Evolutionary conservation across 2,888 invertebrate species (phyloP), one percentile per base, ranked within the genome.

Genomic region (Girardia tigrina): DNA sequence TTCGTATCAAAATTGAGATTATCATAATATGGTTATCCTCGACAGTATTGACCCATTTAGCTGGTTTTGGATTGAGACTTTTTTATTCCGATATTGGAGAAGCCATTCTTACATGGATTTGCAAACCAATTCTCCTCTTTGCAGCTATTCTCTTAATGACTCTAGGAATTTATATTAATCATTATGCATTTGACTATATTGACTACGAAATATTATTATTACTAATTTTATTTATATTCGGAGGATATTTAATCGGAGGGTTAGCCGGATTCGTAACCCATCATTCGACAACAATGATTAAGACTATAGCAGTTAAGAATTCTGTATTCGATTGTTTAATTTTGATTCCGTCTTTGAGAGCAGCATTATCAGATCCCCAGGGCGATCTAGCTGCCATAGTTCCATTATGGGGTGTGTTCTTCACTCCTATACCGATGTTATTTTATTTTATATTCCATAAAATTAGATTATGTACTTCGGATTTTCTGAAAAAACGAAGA

Each of bases 101-200:
- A 70, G 82, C 80, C 28, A 77, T 82, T 72, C 79, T 83, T 27
- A 82, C 79, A 75, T 83, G 83, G 83, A 77, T 83, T 74, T 81
- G 82, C 74, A 81, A 82, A 78, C 83, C 83, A 26, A 79, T 82
- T 75, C 79, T 83, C 71, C 80, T 83, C 56, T 80, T 83, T 42
- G 80, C 81, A 74, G 80, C 81, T 75, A 82, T 83, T 71, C 79
- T 83, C 69, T 82, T 82, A 78, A 80, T 82, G 77, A 83, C 83
- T 16, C 79, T 83, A 16, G 83, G 83, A 75, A 80, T 83, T 69
- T 83, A 83, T 79, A 83, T 83, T 78, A 83, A 83, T 78, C 81
- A 82, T 80, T 83, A 83, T 77, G 81, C 82, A 76, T 82, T 83
- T 78, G 80, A 81, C 72, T 77, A 79, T 56, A 78, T 81, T 23